These are phyloP conservation scores for Clanis bilineata DNA, from an alignment of 2,888 invertebrate species.

Conservation along the genomic window DNA sequence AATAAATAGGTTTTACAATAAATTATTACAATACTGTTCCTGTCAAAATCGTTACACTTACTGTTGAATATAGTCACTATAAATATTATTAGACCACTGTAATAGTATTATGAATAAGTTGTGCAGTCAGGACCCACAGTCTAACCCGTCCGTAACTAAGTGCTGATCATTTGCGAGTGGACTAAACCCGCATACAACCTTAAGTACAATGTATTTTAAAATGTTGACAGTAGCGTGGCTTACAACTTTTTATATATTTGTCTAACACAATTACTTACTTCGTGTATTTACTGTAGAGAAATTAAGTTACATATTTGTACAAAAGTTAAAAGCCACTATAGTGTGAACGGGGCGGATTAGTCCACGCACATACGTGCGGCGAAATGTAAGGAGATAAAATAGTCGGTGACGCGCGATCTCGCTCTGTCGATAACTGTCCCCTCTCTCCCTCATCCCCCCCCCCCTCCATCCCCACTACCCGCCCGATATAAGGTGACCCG, in stretches of 20 bases:
- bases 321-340: not conserved
- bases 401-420: not conserved
- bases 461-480: not conserved
- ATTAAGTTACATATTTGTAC: too few relatives aligned
- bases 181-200: not conserved
- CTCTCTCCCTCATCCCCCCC: not conserved
- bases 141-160: constrained; percentile 14
- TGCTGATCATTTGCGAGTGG: constrained; percentile 13
- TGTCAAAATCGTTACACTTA: not conserved
- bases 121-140: constrained; percentile 1
- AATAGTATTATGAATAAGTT: not conserved
- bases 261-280: not conserved
- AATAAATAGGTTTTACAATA: not conserved
- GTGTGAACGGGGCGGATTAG: not conserved
- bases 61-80: not conserved
- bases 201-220: constrained; percentile 1
- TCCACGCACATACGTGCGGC: constrained; percentile 20
- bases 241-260: not conserved
- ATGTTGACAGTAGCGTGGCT: not conserved
- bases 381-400: constrained; percentile 22
- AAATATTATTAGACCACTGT: not conserved
- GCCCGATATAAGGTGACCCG: too few relatives aligned
- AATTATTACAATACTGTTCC: not conserved
- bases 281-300: too few relatives aligned
- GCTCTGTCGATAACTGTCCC: not conserved